Evolutionary conservation across 2,888 invertebrate species (phyloP).

Genomic region (Cheilosia urbana): DNA sequence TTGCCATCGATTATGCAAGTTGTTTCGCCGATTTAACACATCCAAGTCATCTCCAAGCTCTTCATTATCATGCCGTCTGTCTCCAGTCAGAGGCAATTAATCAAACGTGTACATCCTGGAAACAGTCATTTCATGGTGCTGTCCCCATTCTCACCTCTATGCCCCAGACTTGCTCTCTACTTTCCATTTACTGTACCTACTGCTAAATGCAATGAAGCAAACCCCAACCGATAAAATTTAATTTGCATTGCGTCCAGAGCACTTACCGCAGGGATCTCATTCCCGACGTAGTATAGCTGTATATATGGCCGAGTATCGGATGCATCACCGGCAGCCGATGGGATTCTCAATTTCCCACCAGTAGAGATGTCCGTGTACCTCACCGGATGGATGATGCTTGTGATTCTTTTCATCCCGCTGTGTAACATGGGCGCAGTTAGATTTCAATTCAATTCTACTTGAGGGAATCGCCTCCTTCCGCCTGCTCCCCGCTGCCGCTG

Average conservation of each 20-base stretch:
- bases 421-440: conserved; percentile 41
- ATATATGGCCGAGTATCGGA: conserved; percentile 9
- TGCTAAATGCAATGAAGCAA: conserved; percentile 61
- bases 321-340: conserved; percentile 7
- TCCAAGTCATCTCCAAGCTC: conserved; percentile 7
- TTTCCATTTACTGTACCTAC: conserved; percentile 43
- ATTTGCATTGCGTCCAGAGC: conserved; percentile 57
- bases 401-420: conserved; percentile 16
- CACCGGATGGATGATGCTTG: conserved; percentile 49
- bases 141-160: background rate
- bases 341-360: conserved; percentile 54
- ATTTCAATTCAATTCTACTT: conserved; percentile 57
- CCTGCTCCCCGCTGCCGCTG: background rate
- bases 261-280: conserved; percentile 47
- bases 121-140: conserved; percentile 15
- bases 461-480: background rate
- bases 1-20: conserved; percentile 39
- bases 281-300: conserved; percentile 22
- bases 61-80: conserved; percentile 20
- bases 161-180: background rate
- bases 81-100: conserved; percentile 61
- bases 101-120: conserved; percentile 38
- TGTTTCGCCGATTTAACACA: conserved; percentile 11
- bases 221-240: conserved; percentile 64
- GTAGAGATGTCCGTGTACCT: conserved; percentile 37